Base-by-base conservation (phyloP, 2,113 vertebrate species). In the Panthera tigris region DNA sequence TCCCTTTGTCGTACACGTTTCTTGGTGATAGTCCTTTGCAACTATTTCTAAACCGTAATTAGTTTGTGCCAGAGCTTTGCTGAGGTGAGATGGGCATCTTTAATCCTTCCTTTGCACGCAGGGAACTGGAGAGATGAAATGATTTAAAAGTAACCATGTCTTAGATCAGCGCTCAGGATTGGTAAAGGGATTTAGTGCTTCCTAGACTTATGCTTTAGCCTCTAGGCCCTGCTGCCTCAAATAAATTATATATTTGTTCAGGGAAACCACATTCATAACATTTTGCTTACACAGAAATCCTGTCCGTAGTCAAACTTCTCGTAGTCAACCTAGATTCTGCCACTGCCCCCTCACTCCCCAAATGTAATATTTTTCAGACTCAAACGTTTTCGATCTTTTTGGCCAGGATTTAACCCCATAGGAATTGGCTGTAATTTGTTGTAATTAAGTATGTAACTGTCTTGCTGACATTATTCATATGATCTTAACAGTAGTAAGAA, bases 151-250 rank as follows among this genome's bases (percentile, higher is more conserved):
- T 88, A 96, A 78, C 87, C 48, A 41, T 73, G 94, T 92, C 74
- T 93, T 82, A 95, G 94, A 96, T 97, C 81, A 83, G 76, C 25
- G 48, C 45, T 88, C 80, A n/a, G 79, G 82, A 74, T 68, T 81
- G 86, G 94, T 68, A 66, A 92, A 96, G 39, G 86, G 92, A 96
- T 96, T 97, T 95, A 89, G 80, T 69, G 81, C 84, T 94, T 90
- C 29, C 48, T 18, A 71, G 65, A 93, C 29, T 80, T 83, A 41
- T 0, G 4, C 57, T 45, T 66, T 90, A 36, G 36, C 74, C 83
- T 95, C 87, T 50, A 63, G 93, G 82, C 88, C 52, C 45, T 88
- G 41, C 36, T 85, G 29, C 25, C 50, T 91, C 27, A 25, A 66
- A 65, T 88, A 84, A 55, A 95, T 85, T 80, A 79, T 19, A 25